A percentile compares a stretch with the other conserved stretches of the same genome.
phyloP scores from a whole-genome alignment of 1,140 invertebrate genomes.

The Drosophila ironensis region DNA sequence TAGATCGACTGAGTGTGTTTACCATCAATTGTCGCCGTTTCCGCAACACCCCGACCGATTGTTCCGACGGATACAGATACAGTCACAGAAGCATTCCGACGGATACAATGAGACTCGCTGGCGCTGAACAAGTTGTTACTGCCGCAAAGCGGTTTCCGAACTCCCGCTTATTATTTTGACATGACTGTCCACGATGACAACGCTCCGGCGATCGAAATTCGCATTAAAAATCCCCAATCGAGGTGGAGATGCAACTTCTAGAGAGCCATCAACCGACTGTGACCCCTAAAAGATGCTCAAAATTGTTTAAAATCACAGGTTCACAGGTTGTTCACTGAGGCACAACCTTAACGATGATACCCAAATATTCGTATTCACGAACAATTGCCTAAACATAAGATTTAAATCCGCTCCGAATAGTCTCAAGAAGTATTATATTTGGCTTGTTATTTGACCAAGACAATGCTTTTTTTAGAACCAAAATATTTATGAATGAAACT shows the following conservation, averaged over 20 bases:
- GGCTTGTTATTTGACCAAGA: too few relatives aligned
- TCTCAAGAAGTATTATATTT: too few relatives aligned
- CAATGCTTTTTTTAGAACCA: not conserved
- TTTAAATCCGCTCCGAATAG: too few relatives aligned
- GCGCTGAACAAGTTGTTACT: constrained; percentile 55
- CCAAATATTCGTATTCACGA: too few relatives aligned
- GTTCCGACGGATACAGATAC: constrained; percentile 1
- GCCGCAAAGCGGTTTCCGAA: constrained; percentile 55
- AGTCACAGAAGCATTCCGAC: not conserved
- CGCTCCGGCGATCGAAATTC: not conserved
- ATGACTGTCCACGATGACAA: constrained; percentile 28
- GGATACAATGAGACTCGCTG: constrained; percentile 38
- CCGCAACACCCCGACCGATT: not conserved
- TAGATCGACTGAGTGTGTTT: constrained; percentile 15
- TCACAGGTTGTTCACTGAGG: too few relatives aligned
- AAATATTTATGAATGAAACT: not conserved
- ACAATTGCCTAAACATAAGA: too few relatives aligned
- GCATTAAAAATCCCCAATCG: not conserved
- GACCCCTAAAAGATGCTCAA: too few relatives aligned
- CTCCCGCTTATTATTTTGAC: constrained; percentile 21
- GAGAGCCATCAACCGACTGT: too few relatives aligned
- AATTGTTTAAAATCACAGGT: too few relatives aligned
- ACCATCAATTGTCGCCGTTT: constrained; percentile 39
- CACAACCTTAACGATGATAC: too few relatives aligned
- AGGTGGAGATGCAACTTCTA: constrained; percentile 4